Percentiles rank a stretch among this genome's conserved stretches.
These are phyloP conservation scores for Philhelius pedissequus DNA, from an alignment of 2,888 invertebrate genomes.

Conservation along the genomic window DNA sequence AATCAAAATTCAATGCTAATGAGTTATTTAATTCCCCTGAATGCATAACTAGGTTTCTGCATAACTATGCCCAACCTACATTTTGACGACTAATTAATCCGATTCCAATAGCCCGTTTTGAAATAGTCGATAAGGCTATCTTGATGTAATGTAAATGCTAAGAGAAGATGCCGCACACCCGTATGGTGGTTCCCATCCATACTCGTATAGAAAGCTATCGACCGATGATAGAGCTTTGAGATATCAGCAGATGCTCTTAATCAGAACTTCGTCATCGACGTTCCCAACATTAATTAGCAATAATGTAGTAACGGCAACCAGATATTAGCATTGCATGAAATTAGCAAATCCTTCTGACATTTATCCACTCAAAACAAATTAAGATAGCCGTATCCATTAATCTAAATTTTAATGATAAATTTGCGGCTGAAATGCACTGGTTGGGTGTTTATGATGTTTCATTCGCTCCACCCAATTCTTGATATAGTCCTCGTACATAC, in stretches of 20 bases:
- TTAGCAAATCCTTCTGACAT: constrained; percentile 63
- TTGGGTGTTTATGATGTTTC: constrained; percentile 12
- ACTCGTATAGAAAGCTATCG: background rate
- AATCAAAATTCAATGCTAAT: constrained; percentile 53
- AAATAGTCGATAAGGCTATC: background rate
- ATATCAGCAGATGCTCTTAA: constrained; percentile 28
- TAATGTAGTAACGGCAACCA: constrained; percentile 29
- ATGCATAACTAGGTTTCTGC: background rate
- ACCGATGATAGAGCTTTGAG: constrained; percentile 7
- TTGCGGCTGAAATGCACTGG: constrained; percentile 33
- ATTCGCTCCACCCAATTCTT: background rate
- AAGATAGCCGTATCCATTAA: constrained; percentile 65
- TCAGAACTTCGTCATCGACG: background rate
- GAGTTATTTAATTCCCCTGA: constrained; percentile 50
- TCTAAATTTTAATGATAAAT: constrained; percentile 65
- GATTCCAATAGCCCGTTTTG: background rate
- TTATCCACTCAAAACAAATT: constrained; percentile 62
- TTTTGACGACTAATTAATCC: constrained; percentile 34
- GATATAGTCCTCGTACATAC: too few relatives aligned
- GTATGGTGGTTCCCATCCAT: background rate
- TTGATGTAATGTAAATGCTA: constrained; percentile 7
- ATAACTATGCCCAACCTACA: constrained; percentile 18
- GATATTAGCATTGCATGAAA: constrained; percentile 60
- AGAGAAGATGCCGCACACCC: background rate
- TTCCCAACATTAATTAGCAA: constrained; percentile 48